Base-by-base conservation (phyloP, 2,888 invertebrate species). In the Polia nebulosa region DNA sequence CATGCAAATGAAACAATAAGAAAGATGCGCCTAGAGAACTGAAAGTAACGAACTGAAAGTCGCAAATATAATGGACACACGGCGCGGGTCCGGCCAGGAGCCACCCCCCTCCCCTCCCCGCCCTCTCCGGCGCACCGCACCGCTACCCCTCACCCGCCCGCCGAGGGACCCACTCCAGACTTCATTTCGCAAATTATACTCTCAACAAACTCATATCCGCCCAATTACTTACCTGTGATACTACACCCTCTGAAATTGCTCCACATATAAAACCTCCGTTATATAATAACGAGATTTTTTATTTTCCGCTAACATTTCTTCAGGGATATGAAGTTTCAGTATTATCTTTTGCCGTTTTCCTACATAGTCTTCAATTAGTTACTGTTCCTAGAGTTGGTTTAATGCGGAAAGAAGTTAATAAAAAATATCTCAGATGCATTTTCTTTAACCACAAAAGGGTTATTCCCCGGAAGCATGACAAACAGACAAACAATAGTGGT, bases 161-260 rank as follows among this genome's bases (percentile, higher is more conserved):
- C 57, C 57, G 58, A 76, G 63, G 63, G 72, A 53, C 76, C 62
- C 66, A 55, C 72, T 72, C 56, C 72, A 73, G 72, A 62, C 65
- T 78, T 83, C 78, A 81, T 83, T 83, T 73, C 71, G 57, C 78
- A 81, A 83, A 83, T 83, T 69, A 83, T 81, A 78, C 78, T 81
- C 78, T 76, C 78, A 75, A 81, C 83, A 78, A 78, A 76, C 82
- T 83, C 82, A 82, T 82, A 81, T 71, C 78, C 76, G 79, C 65
- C 74, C 82, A 78, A 83, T 83, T 78, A 82, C 76, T 82, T 82
- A 76, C 78, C 82, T 83, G 69, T 73, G 68, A 76, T 76, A 81
- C 73, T 77, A 68, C 67, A 70, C 81, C 81, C 72, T 81, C 72
- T 62, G 62, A 78, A 81, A 81, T 81, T 72, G 72, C 68, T 56